These are phyloP conservation scores for Prunella himalayana DNA, from an alignment of 2,113 vertebrate genomes.

Conservation along the genomic window DNA sequence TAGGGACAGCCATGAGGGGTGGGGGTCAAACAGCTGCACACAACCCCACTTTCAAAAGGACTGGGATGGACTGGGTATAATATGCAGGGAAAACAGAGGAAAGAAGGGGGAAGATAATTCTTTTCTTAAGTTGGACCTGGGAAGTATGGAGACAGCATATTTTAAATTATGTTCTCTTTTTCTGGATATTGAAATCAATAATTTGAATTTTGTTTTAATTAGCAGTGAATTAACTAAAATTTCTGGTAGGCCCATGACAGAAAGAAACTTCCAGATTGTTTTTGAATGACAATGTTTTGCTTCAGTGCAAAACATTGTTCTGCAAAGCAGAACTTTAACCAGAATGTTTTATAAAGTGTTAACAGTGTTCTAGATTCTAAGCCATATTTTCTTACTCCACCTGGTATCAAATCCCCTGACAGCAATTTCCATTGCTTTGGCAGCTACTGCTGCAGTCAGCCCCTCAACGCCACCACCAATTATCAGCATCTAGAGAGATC, in stretches of 20 bases:
- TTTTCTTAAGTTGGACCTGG: not conserved
- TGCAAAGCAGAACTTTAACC: not conserved
- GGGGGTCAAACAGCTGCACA: not conserved
- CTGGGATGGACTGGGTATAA: not conserved
- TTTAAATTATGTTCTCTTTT: not conserved
- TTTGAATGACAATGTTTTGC: not conserved
- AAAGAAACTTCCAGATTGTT: not conserved
- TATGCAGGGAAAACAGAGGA: accelerated
- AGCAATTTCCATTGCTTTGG: slow-evolving; percentile 81
- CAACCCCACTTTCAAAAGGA: not conserved
- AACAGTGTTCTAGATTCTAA: not conserved
- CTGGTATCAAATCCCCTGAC: slow-evolving; percentile 80
- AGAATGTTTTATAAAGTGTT: not conserved
- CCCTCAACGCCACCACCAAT: slow-evolving; percentile 82
- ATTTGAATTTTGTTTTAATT: not conserved
- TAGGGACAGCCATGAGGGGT: not conserved
- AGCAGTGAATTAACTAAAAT: not conserved
- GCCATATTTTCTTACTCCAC: slow-evolving; percentile 43
- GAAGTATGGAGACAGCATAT: not conserved
- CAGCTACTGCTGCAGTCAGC: slow-evolving; percentile 79
- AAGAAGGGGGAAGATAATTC: not conserved
- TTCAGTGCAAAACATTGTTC: not conserved
- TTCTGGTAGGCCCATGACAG: not conserved
- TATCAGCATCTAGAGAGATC: slow-evolving; percentile 70
- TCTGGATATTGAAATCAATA: not conserved